Evolutionary conservation across 2,888 invertebrate genomes (phyloP).

Genomic region (Machimus atricapillus): DNA sequence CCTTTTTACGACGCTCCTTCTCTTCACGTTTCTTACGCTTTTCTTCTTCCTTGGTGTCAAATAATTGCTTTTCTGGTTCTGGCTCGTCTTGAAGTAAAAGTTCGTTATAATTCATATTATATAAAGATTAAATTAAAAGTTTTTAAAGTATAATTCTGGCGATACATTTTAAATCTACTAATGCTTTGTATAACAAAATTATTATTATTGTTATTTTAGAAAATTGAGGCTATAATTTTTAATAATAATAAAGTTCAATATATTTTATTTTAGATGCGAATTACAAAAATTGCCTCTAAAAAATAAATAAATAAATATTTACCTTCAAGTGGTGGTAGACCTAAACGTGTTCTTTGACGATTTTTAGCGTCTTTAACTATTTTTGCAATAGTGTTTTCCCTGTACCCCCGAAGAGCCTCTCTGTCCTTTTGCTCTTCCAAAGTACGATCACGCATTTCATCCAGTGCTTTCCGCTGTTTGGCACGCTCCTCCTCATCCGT

Average conservation of each 20-base stretch:
- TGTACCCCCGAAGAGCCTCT: conserved; percentile 67
- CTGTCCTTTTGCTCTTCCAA: conserved; percentile 71
- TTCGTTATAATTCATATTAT: neutral
- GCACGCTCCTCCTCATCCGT: conserved; percentile 80
- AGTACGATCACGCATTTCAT: conserved; percentile 75
- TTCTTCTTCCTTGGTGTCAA: conserved; percentile 52
- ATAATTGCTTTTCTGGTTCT: conserved; percentile 37
- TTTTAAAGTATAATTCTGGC: no score
- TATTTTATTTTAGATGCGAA: neutral
- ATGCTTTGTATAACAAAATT: no score
- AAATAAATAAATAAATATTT: conserved; percentile 49
- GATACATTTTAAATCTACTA: no score
- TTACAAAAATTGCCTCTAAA: neutral
- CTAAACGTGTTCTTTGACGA: conserved; percentile 75
- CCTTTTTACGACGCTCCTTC: conserved; percentile 52
- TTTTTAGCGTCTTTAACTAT: conserved; percentile 77
- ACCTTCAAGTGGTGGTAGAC: conserved; percentile 72
- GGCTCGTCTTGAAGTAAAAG: conserved; percentile 44
- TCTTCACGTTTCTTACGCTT: conserved; percentile 55
- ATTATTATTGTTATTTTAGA: no score
- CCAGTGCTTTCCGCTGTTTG: conserved; percentile 81
- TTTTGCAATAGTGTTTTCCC: conserved; percentile 73
- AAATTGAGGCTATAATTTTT: no score
- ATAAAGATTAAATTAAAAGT: neutral
- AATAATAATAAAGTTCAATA: no score